A percentile compares a stretch with the other conserved stretches of the same genome.
Evolutionary conservation across 2,888 invertebrate species (phyloP).

Genomic region (Mythimna vitellina): DNA sequence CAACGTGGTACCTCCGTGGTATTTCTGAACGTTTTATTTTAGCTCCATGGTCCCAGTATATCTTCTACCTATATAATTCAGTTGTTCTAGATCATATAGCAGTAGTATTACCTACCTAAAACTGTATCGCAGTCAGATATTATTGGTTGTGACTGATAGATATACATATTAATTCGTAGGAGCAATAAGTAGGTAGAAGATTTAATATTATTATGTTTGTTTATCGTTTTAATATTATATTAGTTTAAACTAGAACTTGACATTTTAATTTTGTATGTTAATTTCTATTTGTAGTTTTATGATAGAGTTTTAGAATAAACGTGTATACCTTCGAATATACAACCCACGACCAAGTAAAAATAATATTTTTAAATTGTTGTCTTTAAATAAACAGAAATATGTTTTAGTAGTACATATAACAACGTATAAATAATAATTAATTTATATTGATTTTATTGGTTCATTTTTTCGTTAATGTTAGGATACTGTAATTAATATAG

Average conservation of each 20-base stretch:
- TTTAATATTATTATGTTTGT: neutral
- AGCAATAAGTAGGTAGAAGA: neutral
- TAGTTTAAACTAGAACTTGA: neutral
- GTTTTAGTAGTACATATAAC: neutral
- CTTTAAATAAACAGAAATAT: neutral
- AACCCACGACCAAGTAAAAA: neutral
- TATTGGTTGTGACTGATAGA: neutral
- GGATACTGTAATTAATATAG: neutral
- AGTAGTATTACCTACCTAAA: neutral
- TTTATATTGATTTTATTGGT: neutral
- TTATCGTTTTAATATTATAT: neutral
- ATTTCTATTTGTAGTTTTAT: slow-evolving; percentile 4
- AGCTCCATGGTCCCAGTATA: too few species aligned
- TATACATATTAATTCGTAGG: neutral
- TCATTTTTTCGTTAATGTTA: slow-evolving; percentile 4
- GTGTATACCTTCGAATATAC: neutral
- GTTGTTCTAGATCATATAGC: too few species aligned
- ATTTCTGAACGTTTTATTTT: too few species aligned
- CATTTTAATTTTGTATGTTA: neutral
- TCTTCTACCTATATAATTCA: too few species aligned
- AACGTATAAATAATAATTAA: neutral
- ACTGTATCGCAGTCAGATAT: neutral
- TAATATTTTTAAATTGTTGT: too few species aligned
- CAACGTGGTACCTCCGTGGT: too few species aligned
- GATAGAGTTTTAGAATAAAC: slow-evolving; percentile 2